A percentile compares a stretch with the other conserved stretches of the same genome.
phyloP scores from a whole-genome alignment of 2,888 invertebrate species.

The Drosophila infuscata region DNA sequence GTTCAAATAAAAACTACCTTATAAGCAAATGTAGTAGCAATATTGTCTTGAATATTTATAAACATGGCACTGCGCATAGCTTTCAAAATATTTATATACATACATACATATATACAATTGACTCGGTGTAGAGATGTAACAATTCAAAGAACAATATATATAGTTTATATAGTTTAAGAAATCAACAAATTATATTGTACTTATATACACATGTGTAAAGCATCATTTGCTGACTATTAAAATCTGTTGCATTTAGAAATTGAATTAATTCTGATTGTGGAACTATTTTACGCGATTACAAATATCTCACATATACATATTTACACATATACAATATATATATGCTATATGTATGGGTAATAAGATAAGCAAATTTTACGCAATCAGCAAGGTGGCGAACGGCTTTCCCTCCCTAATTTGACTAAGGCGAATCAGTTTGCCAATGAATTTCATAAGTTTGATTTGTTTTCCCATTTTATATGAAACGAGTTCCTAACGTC shows the following conservation, averaged over 20 bases:
- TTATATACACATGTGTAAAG: conserved; percentile 11
- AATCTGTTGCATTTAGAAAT: conserved; percentile 28
- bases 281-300: conserved; percentile 19
- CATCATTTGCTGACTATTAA: conserved; percentile 39
- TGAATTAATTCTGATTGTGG: conserved; percentile 4
- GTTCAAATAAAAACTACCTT: neutral
- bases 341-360: conserved; percentile 4
- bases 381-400: conserved; percentile 44
- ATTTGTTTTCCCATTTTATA: conserved; percentile 9
- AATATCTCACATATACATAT: conserved; percentile 5
- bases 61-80: conserved; percentile 6
- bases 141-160: conserved; percentile 41
- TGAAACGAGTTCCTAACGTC: conserved; percentile 19
- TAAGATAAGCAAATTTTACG: conserved; percentile 63
- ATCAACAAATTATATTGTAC: conserved; percentile 30
- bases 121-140: conserved; percentile 9
- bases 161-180: conserved; percentile 23
- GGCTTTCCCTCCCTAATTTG: conserved; percentile 17
- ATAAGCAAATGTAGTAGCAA: neutral
- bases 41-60: conserved; percentile 11
- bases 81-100: conserved; percentile 18
- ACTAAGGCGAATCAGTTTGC: conserved; percentile 35
- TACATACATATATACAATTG: conserved; percentile 9
- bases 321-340: neutral
- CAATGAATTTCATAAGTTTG: conserved; percentile 36